Conservation (phyloP, 2,888 invertebrate genomes). For the Andrena trimmerana region DNA sequence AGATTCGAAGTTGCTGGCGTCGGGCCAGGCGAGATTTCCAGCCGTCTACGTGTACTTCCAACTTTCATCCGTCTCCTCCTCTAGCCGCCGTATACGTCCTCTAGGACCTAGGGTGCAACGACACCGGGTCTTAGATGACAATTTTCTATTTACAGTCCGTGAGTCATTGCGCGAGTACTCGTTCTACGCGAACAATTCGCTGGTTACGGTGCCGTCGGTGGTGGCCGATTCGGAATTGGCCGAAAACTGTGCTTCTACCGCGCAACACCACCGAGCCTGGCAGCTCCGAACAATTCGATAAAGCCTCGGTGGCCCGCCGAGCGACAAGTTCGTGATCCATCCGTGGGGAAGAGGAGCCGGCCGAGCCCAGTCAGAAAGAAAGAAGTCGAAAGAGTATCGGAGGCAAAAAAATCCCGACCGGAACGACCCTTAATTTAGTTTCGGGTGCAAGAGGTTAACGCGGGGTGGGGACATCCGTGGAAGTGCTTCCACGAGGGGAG, state of each 20-base stretch:
- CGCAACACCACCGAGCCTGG: no score
- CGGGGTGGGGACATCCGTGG: conserved; percentile 62
- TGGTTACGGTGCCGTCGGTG: conserved; percentile 6
- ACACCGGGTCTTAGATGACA: conserved; percentile 66
- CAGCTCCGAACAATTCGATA: neutral
- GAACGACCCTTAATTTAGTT: conserved; percentile 79
- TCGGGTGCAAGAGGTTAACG: conserved; percentile 73
- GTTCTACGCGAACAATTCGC: conserved; percentile 34
- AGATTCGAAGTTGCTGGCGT: conserved; percentile 73
- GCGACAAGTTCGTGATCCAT: conserved; percentile 10
- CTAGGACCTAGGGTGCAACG: conserved; percentile 73
- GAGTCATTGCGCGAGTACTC: conserved; percentile 61
- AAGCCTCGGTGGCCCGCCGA: neutral
- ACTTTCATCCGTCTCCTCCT: conserved; percentile 67
- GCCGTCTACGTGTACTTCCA: conserved; percentile 75
- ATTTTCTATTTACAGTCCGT: conserved; percentile 70
- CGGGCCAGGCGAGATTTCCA: conserved; percentile 76
- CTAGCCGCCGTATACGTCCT: conserved; percentile 56
- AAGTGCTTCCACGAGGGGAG: conserved; percentile 61
- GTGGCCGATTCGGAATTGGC: neutral
- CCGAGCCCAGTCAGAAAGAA: neutral
- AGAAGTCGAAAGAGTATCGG: conserved; percentile 37
- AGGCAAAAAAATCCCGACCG: conserved; percentile 65
- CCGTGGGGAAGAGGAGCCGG: neutral
- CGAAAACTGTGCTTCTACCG: neutral